Percentiles rank a stretch among this genome's conserved stretches.
Conservation (phyloP, 2,797 vertebrate genomes). For the Ispidina lecontei region DNA sequence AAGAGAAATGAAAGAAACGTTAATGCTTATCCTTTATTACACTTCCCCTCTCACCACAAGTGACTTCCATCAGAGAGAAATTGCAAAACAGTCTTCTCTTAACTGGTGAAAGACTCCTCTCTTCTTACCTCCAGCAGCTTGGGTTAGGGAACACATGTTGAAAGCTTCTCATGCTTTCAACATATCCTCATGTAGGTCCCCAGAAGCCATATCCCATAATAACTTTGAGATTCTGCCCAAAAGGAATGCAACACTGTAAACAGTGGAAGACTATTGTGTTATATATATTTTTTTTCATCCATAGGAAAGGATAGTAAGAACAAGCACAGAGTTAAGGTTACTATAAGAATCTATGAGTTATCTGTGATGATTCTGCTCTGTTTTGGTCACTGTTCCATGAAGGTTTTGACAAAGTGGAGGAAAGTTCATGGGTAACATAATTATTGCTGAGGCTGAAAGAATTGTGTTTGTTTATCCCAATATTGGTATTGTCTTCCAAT, state of each 20-base stretch:
- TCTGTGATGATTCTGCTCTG: background rate
- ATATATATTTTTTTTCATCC: background rate
- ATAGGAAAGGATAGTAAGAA: background rate
- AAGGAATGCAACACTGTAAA: background rate
- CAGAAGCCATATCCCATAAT: background rate
- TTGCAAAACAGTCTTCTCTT: background rate
- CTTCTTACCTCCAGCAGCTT: background rate
- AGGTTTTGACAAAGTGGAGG: background rate
- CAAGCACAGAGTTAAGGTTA: background rate
- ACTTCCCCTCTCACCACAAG: background rate
- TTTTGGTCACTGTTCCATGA: background rate
- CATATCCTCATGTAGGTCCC: rapidly evolving
- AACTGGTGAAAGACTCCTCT: background rate
- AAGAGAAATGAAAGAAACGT: background rate
- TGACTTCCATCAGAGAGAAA: background rate
- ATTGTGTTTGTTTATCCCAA: background rate
- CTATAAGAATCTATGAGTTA: background rate
- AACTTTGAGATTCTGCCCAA: background rate
- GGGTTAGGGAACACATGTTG: background rate
- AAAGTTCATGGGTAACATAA: background rate
- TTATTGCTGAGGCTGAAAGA: background rate
- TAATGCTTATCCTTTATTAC: background rate
- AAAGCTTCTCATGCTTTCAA: background rate
- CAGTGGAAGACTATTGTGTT: background rate
- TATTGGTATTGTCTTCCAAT: background rate